Percentiles rank a stretch among this genome's conserved stretches.
phyloP scores from a whole-genome alignment of 1,140 invertebrate genomes.

The Calephelis virginiensis region DNA sequence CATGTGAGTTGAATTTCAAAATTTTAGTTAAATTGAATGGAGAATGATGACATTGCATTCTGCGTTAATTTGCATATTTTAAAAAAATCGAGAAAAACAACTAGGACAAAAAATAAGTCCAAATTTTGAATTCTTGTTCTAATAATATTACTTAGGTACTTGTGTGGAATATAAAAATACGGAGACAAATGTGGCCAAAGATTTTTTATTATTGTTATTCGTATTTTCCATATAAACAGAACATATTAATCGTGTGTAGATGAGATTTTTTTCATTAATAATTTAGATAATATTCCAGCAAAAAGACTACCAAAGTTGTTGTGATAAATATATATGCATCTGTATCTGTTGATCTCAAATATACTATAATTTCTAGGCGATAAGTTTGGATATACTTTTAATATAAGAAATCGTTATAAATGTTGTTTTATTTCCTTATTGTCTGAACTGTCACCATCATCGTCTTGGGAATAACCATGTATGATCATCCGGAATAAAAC shows the following conservation, averaged over 20 bases:
- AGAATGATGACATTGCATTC: too few species aligned
- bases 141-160: too few species aligned
- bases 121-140: too few species aligned
- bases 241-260: not conserved
- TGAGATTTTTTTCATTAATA: not conserved
- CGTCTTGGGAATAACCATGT: not conserved
- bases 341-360: constrained; percentile 43
- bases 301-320: constrained; percentile 48
- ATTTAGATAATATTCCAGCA: not conserved
- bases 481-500: too few species aligned
- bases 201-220: too few species aligned
- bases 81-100: too few species aligned
- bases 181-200: not conserved
- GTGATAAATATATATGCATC: constrained; percentile 43
- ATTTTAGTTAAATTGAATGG: too few species aligned
- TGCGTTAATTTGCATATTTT: too few species aligned
- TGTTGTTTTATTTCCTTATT: constrained; percentile 13
- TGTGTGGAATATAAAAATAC: too few species aligned
- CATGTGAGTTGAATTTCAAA: too few species aligned
- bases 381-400: constrained; percentile 29
- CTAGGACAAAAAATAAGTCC: too few species aligned
- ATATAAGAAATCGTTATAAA: constrained; percentile 28
- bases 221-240: too few species aligned
- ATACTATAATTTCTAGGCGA: constrained; percentile 23
- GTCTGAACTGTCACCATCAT: not conserved